These are phyloP conservation scores for Strigops habroptila DNA, from an alignment of 2,113 vertebrate species.

Conservation along the genomic window DNA sequence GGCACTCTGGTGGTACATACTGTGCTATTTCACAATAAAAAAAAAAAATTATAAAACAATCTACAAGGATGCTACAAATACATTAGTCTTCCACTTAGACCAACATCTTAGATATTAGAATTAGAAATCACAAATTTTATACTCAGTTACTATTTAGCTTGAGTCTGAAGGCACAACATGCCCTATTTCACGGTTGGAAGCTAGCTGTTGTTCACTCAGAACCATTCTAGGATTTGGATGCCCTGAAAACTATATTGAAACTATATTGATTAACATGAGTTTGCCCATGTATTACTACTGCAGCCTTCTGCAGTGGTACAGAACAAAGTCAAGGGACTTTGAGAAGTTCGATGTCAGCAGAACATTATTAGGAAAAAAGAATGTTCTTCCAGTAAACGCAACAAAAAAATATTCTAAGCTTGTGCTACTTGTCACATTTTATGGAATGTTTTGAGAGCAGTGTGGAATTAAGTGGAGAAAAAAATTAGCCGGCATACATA, in stretches of 20 bases:
- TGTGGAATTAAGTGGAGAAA: neutral
- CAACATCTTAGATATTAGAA: neutral
- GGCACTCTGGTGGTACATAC: neutral
- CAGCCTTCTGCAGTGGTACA: neutral
- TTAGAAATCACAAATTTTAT: neutral
- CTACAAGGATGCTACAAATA: neutral
- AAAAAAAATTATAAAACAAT: neutral
- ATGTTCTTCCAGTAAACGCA: neutral
- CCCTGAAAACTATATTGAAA: neutral
- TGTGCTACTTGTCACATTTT: neutral
- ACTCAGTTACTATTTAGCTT: neutral
- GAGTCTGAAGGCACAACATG: neutral
- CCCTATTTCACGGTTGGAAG: neutral
- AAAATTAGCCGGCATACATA: neutral
- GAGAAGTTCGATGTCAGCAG: neutral
- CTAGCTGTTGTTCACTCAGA: neutral
- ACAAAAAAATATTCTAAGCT: slow-evolving; percentile 3
- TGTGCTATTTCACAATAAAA: neutral
- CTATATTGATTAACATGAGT: neutral
- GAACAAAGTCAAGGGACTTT: neutral
- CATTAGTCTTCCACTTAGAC: neutral
- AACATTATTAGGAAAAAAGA: neutral
- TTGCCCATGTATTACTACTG: neutral
- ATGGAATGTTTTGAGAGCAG: neutral
- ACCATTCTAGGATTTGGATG: neutral